Evolutionary conservation across 2,888 invertebrate species (phyloP), one percentile per base, ranked within the genome.

Genomic region (Mythimna lalbum): DNA sequence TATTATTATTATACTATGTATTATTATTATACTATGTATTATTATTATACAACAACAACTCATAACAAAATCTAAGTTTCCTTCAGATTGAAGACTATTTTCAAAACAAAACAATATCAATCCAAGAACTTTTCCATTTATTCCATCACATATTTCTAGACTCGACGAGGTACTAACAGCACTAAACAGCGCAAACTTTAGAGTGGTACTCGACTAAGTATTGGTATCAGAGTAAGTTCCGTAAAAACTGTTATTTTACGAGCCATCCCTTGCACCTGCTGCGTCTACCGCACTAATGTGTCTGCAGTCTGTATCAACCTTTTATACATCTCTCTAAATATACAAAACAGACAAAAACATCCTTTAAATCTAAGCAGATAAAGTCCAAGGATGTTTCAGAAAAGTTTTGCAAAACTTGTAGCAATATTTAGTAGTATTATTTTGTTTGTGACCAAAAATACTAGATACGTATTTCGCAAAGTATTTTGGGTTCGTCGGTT

Each of bases 241-340:
- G 64, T 76, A 76, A 80, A 84, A 72, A 61, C 57, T 6, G n/a
- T 60, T 55, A 63, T 17, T 78, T 84, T 82, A 80, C 63, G 70
- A 76, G 70, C 74, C 57, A 72, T 86, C 73, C 59, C 61, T 56
- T 79, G 83, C 88, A 88, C 83, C 88, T 87, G 88, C 67, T 68
- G 47, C 78, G 87, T 87, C 88, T 88, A 69, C 76, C 64, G 14
- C 71, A 66, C 68, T 86, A 87, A 88, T 87, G 80, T 77, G 74
- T 81, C 81, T 79, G 78, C 80, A 64, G 69, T 82, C 78, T 76
- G 47, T 59, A 73, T 55, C 52, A 39, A 7, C 31, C n/a, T 21
- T 43, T n/a, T 27, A 0, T 33, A 39, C 47, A 69, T 33, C 7
- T 6, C 47, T 52, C 12, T 39, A 66, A 52, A 66, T 31, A 17